Evolutionary conservation across 2,113 vertebrate genomes (phyloP), one percentile per base, ranked within the genome.

Genomic region (Scopus umbretta): DNA sequence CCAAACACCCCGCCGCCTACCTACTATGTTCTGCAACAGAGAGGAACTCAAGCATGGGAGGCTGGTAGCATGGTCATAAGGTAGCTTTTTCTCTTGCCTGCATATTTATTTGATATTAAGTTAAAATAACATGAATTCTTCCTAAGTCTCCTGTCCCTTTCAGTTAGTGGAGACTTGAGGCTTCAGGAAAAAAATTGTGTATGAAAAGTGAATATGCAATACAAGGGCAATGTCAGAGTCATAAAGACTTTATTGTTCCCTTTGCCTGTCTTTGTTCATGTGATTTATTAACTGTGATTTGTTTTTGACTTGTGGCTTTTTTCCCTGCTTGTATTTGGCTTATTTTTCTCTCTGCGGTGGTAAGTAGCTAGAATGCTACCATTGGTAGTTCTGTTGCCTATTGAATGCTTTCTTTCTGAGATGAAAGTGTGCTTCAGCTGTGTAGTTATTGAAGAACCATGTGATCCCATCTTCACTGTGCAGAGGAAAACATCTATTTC

Each of bases 1-100:
- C 10, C 6, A 59, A 8, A 21, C 36, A 12, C 0, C 5, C 3
- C 13, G 11, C 42, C 42, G 13, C 3, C 8, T 6, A 2, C 3
- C 19, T n/a, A 18, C 25, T 74, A 29, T 5, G 1, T 56, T 75
- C 52, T 88, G 38, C 19, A 79, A 38, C 30, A 49, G 16, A 82
- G 67, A 88, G 20, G 18, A 72, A 63, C 68, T 80, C 26, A 88
- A 86, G 13, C 61, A 36, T 58, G 55, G 56, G 47, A 74, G 61
- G 16, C 36, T 59, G 45, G 83, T 61, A 75, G 47, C 47, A 55
- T 1, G 10, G 29, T 45, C 12, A 20, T 52, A 66, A 80, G 16
- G 20, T 80, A 5, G 1, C 32, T 89, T 65, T 65, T 92, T 86
- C 34, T 92, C 26, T 93, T 91, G 38, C 10, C 36, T 88, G 49